Percentiles rank a stretch among this genome's conserved stretches.
phyloP scores from a whole-genome alignment of 2,888 invertebrate species.

The Falcaria lacertinaria region DNA sequence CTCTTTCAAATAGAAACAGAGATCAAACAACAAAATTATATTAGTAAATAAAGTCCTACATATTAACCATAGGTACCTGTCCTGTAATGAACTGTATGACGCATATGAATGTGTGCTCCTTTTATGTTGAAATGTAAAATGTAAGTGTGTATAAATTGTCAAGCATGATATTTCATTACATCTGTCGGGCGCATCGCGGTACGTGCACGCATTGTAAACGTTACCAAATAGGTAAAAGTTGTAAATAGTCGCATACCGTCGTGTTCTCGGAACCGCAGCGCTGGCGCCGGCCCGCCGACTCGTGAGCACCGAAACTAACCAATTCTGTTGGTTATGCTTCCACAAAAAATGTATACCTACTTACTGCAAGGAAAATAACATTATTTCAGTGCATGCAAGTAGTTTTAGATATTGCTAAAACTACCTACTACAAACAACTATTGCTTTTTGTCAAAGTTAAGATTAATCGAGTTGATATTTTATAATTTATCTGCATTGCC shows the following conservation, averaged over 20 bases:
- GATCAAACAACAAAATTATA: no score
- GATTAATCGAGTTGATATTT: no score
- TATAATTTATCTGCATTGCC: no score
- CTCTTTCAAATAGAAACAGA: background rate
- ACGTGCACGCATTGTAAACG: slow-evolving; percentile 68
- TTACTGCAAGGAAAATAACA: background rate
- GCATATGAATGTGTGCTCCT: background rate
- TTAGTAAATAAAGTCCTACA: no score
- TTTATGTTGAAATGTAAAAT: background rate
- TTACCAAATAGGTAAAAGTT: slow-evolving; percentile 76
- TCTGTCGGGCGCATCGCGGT: slow-evolving; percentile 38
- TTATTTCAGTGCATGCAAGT: no score
- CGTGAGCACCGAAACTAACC: slow-evolving; percentile 32
- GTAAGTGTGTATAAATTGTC: slow-evolving; percentile 25
- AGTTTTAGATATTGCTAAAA: no score
- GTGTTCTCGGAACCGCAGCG: slow-evolving; percentile 60
- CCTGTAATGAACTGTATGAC: background rate
- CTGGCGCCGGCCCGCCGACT: slow-evolving; percentile 53
- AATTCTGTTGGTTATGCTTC: background rate
- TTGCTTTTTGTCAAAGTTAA: no score
- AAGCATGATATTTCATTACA: slow-evolving; percentile 52
- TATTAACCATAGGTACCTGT: no score
- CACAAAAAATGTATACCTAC: background rate
- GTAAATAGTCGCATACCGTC: slow-evolving; percentile 73
- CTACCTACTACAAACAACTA: no score